Evolutionary conservation across 2,888 invertebrate species (phyloP), one percentile per base, ranked within the genome.

Genomic region (Dryadula phaetusa): DNA sequence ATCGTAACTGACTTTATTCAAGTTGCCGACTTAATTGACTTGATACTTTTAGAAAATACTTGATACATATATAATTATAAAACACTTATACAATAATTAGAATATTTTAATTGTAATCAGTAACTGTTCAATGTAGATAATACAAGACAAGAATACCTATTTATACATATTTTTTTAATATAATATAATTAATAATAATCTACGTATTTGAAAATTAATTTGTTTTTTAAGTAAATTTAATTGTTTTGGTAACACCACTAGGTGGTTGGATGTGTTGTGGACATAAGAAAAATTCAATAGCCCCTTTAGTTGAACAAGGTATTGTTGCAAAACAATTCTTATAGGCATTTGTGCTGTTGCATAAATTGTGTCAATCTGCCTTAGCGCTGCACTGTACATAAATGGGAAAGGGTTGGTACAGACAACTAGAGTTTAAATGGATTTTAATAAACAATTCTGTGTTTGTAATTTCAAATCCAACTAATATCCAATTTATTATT

Each of bases 251-350:
- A 79, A 70, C 81, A 72, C 79, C 75, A 75, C 77, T 82, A 90
- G 90, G 87, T 76, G 76, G 79, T 77, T 89, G 86, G 88, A 79
- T 87, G 77, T 90, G 88, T 90, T 91, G 90, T 89, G 82, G 85
- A 82, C 84, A 84, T 81, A 87, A 82, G 71, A 73, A 75, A 77
- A 82, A 82, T 79, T 80, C 76, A 68, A 82, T 90, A 72, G 82
- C 83, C 72, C 87, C 87, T 64, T 75, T 85, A 77, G 80, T 81
- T 60, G 69, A 76, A 42, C 72, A 82, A 89, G 90, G 88, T 87
- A 89, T 79, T 77, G 76, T 74, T 56, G 64, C 32, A 54, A 37
- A 44, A 44, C 34, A 44, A 46, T 28, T 60, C 63, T 68, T 65
- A 62, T 62, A 74, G 66, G 49, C 49, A 58, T 67, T 44, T 66